Evolutionary conservation across 2,888 invertebrate species (phyloP), one percentile per base, ranked within the genome.

Genomic region (Coenonympha arcania): DNA sequence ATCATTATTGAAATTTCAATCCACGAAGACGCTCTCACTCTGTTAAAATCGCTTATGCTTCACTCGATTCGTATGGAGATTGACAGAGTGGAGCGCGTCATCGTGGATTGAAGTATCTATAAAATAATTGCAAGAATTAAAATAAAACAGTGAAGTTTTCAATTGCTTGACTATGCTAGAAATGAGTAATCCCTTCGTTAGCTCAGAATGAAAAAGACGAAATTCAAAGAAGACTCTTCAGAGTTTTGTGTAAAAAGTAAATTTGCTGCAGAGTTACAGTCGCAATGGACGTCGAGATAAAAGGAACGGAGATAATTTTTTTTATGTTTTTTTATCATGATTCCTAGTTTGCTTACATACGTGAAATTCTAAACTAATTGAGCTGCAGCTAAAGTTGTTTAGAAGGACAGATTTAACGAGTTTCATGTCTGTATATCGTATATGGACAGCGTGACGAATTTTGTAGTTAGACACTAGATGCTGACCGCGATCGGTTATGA

Each of bases 141-240:
- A 20, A 20, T n/a, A 16, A n/a, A 16, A 39, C 4, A 26, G 11
- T 30, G 5, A 20, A 42, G 19, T 20, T 4, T 31, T n/a, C 42
- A 3, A 31, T 31, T 33, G 15, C 42, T 22, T 13, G 20, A 30
- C 15, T 41, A 41, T n/a, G n/a, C 28, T 43, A 22, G 31, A 20
- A 43, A 33, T 33, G 43, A 43, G 33, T 33, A 43, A 43, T 43
- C 43, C 43, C 43, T 43, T 43, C 43, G 43, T 43, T 43, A 43
- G 31, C 43, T 33, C n/a, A 31, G 31, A 43, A 43, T 43, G 43
- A 43, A 43, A 43, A 43, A 43, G 20, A 15, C 43, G 20, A 20
- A 30, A 43, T 33, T 30, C 20, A 43, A 43, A 43, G 31, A 31
- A 33, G 31, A 43, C 43, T 30, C 20, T 24, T 24, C 41, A 41